Evolutionary conservation across 2,113 vertebrate genomes (phyloP).

Genomic region (Plotosus lineatus): DNA sequence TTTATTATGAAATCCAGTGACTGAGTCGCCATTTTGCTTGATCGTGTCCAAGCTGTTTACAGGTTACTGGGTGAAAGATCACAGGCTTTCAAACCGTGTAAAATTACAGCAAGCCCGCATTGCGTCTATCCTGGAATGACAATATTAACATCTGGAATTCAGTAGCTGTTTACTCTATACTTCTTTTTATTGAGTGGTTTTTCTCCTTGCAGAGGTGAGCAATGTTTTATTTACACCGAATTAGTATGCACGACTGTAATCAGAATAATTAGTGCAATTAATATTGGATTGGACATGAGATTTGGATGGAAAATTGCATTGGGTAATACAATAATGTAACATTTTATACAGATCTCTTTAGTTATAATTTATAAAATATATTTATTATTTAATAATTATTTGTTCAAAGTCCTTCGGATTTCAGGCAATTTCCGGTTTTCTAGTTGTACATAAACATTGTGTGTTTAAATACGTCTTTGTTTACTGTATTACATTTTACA

Average conservation of each 20-base stretch:
- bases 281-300: not conserved
- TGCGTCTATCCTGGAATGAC: not conserved
- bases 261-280: not conserved
- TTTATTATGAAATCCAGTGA: conserved; percentile 37
- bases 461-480: not conserved
- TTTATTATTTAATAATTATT: no score
- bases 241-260: no score
- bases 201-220: not conserved
- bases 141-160: not conserved
- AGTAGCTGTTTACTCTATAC: not conserved
- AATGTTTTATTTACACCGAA: not conserved
- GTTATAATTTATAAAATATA: no score
- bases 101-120: not conserved
- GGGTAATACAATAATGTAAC: not conserved
- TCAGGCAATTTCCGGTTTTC: not conserved
- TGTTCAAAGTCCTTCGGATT: not conserved
- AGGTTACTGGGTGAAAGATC: conserved; percentile 51
- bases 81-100: not conserved
- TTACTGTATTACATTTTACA: not conserved
- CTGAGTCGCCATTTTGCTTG: conserved; percentile 27
- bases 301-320: not conserved
- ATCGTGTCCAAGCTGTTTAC: not conserved
- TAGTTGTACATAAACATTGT: not conserved
- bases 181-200: not conserved
- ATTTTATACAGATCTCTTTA: not conserved